These are phyloP conservation scores for Typhlichthys eigenmanni DNA, from an alignment of 2,797 vertebrate genomes.

Conservation along the genomic window DNA sequence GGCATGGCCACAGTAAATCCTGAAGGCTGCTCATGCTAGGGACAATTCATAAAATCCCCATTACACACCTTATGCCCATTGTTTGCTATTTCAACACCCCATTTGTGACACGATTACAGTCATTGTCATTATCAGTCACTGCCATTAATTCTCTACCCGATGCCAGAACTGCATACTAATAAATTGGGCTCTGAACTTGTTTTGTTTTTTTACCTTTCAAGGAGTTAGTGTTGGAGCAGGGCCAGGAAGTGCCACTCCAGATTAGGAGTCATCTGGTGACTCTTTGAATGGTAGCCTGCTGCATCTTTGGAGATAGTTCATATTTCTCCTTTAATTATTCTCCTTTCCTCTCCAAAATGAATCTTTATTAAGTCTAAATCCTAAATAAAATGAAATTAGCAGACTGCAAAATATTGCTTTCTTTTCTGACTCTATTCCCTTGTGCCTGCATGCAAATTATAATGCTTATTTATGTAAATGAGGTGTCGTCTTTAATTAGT, in stretches of 20 bases:
- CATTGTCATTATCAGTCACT: constrained; percentile 89
- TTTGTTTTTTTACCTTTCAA: constrained; percentile 80
- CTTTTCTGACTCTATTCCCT: constrained; percentile 84
- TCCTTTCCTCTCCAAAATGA: constrained; percentile 81
- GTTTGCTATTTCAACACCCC: constrained; percentile 89
- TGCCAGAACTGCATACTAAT: constrained; percentile 86
- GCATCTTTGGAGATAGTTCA: constrained; percentile 88
- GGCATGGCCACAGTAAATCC: constrained; percentile 81
- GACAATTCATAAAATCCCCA: constrained; percentile 87
- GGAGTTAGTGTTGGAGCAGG: constrained; percentile 80
- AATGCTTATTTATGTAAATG: constrained; percentile 89
- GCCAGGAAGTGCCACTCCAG: constrained; percentile 83
- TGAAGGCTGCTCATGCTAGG: constrained; percentile 72
- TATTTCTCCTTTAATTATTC: constrained; percentile 81
- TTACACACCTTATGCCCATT: constrained; percentile 87
- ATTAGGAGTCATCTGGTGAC: constrained; percentile 82
- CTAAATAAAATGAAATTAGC: constrained; percentile 88
- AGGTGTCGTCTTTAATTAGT: constrained; percentile 90
- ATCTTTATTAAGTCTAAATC: constrained; percentile 88
- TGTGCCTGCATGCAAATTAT: constrained; percentile 85
- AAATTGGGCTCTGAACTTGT: constrained; percentile 81
- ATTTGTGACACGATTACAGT: constrained; percentile 88
- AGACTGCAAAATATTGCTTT: constrained; percentile 87
- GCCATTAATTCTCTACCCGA: constrained; percentile 85
- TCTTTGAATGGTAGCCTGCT: constrained; percentile 80